Evolutionary conservation across 2,113 vertebrate species (phyloP), one percentile per base, ranked within the genome.

Genomic region (Lanius ludovicianus): DNA sequence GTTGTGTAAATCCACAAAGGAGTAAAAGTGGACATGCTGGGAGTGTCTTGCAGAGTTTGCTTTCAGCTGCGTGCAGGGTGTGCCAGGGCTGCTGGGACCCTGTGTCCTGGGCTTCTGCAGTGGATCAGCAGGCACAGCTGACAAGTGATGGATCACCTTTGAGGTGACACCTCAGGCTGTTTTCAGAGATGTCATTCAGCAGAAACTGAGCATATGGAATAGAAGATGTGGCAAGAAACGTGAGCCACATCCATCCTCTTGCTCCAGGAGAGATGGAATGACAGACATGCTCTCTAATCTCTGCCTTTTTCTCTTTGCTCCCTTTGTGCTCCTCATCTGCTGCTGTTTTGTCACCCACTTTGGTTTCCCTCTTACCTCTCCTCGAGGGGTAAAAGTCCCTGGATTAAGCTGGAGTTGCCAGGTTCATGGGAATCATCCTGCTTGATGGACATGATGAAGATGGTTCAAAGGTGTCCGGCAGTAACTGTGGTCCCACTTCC

Each of bases 391-490:
- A n/a, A 20, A 42, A 73, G 0, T 35, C 33, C 44, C 21, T 1
- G 4, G 62, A 6, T 60, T 19, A 19, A 44, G 16, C 35, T 73
- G 31, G 27, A 73, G 9, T 39, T 93, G 14, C 13, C 23, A 63
- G 11, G 14, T 16, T 33, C 15, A 12, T 23, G 44, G 73, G 27
- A 73, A 41, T 14, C 0, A 2, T 86, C 62, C 41, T 63, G 44
- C 68, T 81, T 0, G 0, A 27, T 68, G 2, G 37, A 46, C 0
- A 0, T 4, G 28, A 4, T 55, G 25, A 23, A 60, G 44, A 46
- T 15, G 28, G 16, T 27, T 63, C 39, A 44, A 7, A 73, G 55
- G 42, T 49, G 31, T 24, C 15, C 12, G 59, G 17, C 50, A 64
- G 33, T 33, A 33, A 24, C 3, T 60, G 41, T 57, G 46, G 37